Evolutionary conservation across 2,113 vertebrate genomes (phyloP).

Genomic region (Gnathonemus echidnorhynchus): DNA sequence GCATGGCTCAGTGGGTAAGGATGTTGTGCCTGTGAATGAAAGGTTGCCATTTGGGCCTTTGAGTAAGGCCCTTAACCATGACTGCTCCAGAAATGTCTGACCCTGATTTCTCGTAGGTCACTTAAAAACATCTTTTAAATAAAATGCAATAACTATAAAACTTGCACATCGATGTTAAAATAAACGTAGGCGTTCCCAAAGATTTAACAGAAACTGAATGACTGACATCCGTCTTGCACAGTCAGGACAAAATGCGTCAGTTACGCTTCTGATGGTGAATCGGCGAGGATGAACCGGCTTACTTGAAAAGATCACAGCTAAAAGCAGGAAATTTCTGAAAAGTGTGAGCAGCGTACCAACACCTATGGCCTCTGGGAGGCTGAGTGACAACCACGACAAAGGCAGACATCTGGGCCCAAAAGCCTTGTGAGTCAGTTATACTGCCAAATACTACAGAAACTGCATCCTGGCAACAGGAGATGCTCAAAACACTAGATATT

Average conservation of each 20-base stretch:
- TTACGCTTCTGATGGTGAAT: neutral
- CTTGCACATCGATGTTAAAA: neutral
- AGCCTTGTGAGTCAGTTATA: neutral
- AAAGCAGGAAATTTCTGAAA: neutral
- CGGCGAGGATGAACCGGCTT: neutral
- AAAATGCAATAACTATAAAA: neutral
- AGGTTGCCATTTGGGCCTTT: neutral
- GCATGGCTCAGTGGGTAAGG: neutral
- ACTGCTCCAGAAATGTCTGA: neutral
- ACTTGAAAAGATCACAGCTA: neutral
- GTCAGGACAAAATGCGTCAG: neutral
- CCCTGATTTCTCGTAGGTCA: neutral
- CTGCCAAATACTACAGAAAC: neutral
- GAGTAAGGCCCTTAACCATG: neutral
- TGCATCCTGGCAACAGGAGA: neutral
- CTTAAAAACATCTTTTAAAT: neutral
- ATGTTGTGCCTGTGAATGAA: neutral
- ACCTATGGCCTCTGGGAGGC: neutral
- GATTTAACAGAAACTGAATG: neutral
- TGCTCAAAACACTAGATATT: neutral
- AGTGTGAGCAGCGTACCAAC: neutral
- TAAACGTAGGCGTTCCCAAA: neutral
- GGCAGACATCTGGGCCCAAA: neutral
- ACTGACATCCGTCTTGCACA: neutral
- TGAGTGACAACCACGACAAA: slow-evolving; percentile 5